These are phyloP conservation scores for Thryonomys swinderianus DNA, from an alignment of 2,113 vertebrate genomes.

Conservation along the genomic window DNA sequence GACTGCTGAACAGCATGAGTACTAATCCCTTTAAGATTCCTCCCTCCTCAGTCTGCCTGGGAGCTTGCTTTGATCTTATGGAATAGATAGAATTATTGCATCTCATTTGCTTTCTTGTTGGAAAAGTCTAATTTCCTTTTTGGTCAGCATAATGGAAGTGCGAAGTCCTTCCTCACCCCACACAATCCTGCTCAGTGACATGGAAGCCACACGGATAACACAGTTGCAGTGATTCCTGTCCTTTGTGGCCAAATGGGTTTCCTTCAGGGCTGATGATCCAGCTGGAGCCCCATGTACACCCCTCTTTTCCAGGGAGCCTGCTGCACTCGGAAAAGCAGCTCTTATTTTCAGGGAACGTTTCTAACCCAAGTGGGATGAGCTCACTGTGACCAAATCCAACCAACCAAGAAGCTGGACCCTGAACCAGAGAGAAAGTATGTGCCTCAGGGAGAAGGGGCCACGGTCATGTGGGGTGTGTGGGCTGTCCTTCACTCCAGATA, in stretches of 20 bases:
- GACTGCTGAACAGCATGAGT: background rate
- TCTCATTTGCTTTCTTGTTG: slow-evolving; percentile 45
- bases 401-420: background rate
- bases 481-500: background rate
- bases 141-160: slow-evolving; percentile 38
- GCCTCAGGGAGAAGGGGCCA: background rate
- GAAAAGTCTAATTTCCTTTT: slow-evolving; percentile 62
- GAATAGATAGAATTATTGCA: background rate
- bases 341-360: slow-evolving; percentile 26
- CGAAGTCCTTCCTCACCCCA: slow-evolving; percentile 29
- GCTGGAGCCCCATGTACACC: background rate
- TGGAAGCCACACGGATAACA: background rate
- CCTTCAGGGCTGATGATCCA: background rate
- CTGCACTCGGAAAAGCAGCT: background rate
- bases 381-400: background rate
- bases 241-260: background rate
- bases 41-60: background rate
- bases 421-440: background rate
- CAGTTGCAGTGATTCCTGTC: background rate
- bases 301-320: background rate
- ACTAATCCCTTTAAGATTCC: background rate
- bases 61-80: background rate
- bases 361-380: background rate
- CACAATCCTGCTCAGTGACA: background rate
- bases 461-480: background rate